Conservation (phyloP, 2,113 vertebrate genomes). For the Embiotoca jacksoni region DNA sequence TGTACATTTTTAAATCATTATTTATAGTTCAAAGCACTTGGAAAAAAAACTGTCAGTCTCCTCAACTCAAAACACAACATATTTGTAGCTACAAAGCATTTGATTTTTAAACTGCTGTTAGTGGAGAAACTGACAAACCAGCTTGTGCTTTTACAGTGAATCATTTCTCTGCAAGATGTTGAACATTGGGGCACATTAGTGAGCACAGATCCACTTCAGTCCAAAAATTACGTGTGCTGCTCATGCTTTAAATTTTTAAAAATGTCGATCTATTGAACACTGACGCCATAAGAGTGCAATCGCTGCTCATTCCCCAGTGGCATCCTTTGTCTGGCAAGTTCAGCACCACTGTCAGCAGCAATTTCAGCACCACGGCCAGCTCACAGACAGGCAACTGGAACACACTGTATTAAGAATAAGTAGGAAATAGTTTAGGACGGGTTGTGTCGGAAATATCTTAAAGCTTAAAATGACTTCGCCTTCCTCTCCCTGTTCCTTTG, state of each 20-base stretch:
- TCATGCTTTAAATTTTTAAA: slow-evolving; percentile 8
- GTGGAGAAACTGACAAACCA: not conserved
- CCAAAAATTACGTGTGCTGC: not conserved
- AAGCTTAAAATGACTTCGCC: slow-evolving; percentile 18
- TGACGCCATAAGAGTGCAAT: slow-evolving; percentile 4
- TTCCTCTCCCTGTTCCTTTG: not conserved
- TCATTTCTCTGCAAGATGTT: not conserved
- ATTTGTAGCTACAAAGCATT: slow-evolving; percentile 3
- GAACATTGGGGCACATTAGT: not conserved
- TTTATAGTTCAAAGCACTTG: slow-evolving; percentile 9
- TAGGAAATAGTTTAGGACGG: not conserved
- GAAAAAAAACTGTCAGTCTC: slow-evolving; percentile 21
- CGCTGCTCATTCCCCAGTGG: slow-evolving; percentile 20
- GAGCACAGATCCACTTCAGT: not conserved
- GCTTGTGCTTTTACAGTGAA: not conserved
- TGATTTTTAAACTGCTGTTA: not conserved
- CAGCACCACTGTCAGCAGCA: slow-evolving; percentile 35
- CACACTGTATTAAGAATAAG: not conserved
- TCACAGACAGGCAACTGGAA: slow-evolving; percentile 1
- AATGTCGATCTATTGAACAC: not conserved
- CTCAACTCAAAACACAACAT: slow-evolving; percentile 3
- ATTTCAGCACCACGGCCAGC: slow-evolving; percentile 50
- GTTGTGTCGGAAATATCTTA: not conserved
- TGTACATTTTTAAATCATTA: not conserved
- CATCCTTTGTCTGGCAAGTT: slow-evolving; percentile 23